Conservation (phyloP, 1,140 invertebrate genomes). For the Drosophila oshimai region DNA sequence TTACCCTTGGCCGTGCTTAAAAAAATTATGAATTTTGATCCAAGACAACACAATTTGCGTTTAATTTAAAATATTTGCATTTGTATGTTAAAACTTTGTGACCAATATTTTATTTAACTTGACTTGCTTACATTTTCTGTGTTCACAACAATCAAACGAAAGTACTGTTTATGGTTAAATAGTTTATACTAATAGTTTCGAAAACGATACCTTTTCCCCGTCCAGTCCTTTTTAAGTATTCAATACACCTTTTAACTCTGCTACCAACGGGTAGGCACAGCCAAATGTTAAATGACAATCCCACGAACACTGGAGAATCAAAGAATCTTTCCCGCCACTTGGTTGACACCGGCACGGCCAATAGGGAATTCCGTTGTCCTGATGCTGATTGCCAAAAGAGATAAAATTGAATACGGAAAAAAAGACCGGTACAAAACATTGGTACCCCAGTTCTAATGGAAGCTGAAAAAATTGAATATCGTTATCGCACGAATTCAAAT, state of each 20-base stretch:
- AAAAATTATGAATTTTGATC: too few relatives aligned
- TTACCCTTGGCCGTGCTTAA: too few relatives aligned
- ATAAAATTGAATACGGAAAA: constrained; percentile 8
- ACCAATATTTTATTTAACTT: too few relatives aligned
- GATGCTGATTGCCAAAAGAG: constrained; percentile 67
- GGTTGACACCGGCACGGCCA: constrained; percentile 18
- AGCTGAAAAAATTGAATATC: constrained; percentile 56
- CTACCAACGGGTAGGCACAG: background rate
- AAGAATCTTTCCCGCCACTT: background rate
- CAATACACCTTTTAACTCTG: background rate
- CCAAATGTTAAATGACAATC: constrained; percentile 61
- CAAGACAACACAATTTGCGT: too few relatives aligned
- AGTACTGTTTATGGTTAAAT: too few relatives aligned
- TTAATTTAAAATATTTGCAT: too few relatives aligned
- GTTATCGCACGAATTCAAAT: constrained; percentile 71
- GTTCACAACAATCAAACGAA: too few relatives aligned
- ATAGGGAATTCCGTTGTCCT: constrained; percentile 61
- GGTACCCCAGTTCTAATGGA: background rate
- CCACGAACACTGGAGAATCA: constrained; percentile 1
- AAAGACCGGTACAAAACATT: background rate
- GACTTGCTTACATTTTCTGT: too few relatives aligned
- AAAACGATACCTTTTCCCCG: too few relatives aligned
- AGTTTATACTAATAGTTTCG: too few relatives aligned
- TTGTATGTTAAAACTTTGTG: background rate
- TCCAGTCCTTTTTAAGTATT: too few relatives aligned